These are phyloP conservation scores for Tolmerus cingulatus DNA, from an alignment of 2,888 invertebrate species.

Conservation along the genomic window DNA sequence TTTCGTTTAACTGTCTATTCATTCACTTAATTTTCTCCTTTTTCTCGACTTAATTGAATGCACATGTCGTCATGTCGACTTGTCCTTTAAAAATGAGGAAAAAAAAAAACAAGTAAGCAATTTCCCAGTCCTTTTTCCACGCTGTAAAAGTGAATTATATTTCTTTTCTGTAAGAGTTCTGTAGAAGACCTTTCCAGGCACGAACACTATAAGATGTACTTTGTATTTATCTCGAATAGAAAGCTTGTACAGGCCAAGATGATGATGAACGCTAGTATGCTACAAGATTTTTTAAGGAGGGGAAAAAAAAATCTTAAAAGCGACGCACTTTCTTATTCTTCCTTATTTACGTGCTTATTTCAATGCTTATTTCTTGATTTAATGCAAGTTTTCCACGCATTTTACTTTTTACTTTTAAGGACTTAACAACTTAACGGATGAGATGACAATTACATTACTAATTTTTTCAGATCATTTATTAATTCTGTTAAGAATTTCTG, in stretches of 20 bases:
- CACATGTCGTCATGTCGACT: neutral
- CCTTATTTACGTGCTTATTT: neutral
- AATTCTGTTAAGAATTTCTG: neutral
- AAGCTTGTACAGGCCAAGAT: neutral
- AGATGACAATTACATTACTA: neutral
- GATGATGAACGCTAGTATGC: neutral
- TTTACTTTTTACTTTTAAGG: neutral
- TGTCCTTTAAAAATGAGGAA: neutral
- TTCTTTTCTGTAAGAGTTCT: neutral
- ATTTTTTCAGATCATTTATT: neutral
- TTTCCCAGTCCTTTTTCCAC: neutral
- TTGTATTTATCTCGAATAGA: neutral
- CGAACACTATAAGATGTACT: neutral
- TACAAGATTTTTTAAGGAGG: neutral
- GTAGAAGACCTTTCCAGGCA: neutral
- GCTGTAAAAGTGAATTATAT: neutral
- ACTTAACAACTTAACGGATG: neutral
- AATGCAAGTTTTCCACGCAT: neutral
- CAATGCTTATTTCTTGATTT: neutral
- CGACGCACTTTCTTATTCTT: neutral
- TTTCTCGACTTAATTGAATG: neutral
- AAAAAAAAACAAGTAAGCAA: neutral
- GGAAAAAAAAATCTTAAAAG: neutral
- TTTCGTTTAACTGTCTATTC: neutral
- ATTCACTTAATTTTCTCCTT: neutral